Evolutionary conservation across 2,888 invertebrate genomes (phyloP).

Genomic region (Clivina fossor): DNA sequence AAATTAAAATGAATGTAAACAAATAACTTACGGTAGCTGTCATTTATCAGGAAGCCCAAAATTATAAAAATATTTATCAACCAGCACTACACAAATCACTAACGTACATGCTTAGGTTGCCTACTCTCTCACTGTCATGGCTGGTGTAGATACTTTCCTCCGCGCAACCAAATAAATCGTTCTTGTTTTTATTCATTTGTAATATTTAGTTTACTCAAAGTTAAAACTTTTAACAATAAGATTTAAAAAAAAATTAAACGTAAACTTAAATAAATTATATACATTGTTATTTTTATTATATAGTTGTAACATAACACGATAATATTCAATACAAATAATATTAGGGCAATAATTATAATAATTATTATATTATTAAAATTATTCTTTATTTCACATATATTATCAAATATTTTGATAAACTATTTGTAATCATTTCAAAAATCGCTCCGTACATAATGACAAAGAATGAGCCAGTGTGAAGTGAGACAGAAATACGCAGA

Average conservation of each 20-base stretch:
- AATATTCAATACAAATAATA: too few species aligned
- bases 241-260: too few species aligned
- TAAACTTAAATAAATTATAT: too few species aligned
- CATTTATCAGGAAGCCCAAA: constrained; percentile 30
- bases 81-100: constrained; percentile 35
- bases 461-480: constrained; percentile 19
- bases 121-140: constrained; percentile 33
- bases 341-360: too few species aligned
- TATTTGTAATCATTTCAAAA: constrained; percentile 26
- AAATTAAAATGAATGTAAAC: constrained; percentile 22
- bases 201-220: too few species aligned
- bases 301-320: too few species aligned
- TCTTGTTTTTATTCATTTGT: too few species aligned
- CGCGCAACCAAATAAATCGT: constrained; percentile 26
- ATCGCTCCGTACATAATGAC: constrained; percentile 17
- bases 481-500: constrained; percentile 13
- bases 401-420: too few species aligned
- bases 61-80: constrained; percentile 29
- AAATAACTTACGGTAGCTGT: constrained; percentile 32
- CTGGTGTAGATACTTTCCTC: constrained; percentile 20
- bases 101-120: constrained; percentile 34
- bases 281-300: too few species aligned
- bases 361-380: too few species aligned
- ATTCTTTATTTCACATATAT: too few species aligned
- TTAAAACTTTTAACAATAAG: too few species aligned